These are phyloP conservation scores for Sardina pilchardus DNA, from an alignment of 2,113 vertebrate genomes.

Conservation along the genomic window DNA sequence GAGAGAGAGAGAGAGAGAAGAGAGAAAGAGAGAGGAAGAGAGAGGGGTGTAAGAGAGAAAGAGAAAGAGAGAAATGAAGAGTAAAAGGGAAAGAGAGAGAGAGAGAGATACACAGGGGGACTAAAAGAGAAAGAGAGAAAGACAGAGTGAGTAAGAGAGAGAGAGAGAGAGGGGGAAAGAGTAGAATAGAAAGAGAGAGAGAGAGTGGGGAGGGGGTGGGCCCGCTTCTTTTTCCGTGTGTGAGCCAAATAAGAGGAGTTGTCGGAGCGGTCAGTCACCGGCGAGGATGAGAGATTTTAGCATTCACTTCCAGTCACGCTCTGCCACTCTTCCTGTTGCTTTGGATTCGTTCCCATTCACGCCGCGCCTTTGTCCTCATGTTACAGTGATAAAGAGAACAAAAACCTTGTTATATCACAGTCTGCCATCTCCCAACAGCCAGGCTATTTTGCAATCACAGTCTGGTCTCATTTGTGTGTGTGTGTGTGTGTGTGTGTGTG, in stretches of 20 bases:
- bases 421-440: background rate
- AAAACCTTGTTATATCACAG: background rate
- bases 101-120: too few species aligned
- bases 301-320: slow-evolving; percentile 42
- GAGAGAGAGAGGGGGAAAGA: background rate
- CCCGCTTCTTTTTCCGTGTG: background rate
- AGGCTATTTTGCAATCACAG: background rate
- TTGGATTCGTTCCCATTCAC: slow-evolving; percentile 14
- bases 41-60: background rate
- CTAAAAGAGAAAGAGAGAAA: too few species aligned
- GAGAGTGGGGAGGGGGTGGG: background rate
- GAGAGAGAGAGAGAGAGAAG: background rate
- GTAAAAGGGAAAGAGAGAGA: background rate
- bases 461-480: slow-evolving; percentile 5
- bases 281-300: slow-evolving; percentile 37
- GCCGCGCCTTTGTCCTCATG: slow-evolving; percentile 10
- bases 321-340: slow-evolving; percentile 11
- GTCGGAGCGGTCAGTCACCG: slow-evolving; percentile 19
- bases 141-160: background rate
- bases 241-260: slow-evolving; percentile 28
- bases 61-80: too few species aligned
- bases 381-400: slow-evolving; percentile 16
- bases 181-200: background rate
- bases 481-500: slow-evolving; percentile 7
- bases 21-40: background rate